Conservation (phyloP, 2,113 vertebrate species). For the Larimichthys polyactis region DNA sequence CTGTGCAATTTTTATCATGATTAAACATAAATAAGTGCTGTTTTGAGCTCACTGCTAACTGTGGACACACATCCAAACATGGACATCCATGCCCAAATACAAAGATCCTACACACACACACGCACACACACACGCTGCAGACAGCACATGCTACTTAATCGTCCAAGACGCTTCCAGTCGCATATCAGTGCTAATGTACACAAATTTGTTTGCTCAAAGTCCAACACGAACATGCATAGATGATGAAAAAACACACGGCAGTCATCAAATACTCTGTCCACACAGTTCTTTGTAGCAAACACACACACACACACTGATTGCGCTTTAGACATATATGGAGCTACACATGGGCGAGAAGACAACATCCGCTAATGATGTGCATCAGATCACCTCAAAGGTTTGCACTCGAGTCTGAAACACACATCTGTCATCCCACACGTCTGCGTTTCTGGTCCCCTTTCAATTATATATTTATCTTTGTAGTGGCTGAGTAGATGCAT, state of each 20-base stretch:
- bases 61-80: constrained; percentile 10
- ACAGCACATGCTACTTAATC: constrained; percentile 34
- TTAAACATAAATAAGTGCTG: constrained; percentile 47
- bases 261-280: constrained; percentile 38
- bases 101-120: constrained; percentile 10
- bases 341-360: neutral
- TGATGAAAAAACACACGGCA: constrained; percentile 49
- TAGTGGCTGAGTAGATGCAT: constrained; percentile 53
- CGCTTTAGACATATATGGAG: constrained; percentile 21
- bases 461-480: constrained; percentile 72
- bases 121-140: neutral
- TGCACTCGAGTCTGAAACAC: constrained; percentile 9
- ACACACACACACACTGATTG: constrained; percentile 26
- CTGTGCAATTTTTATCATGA: constrained; percentile 47
- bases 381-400: constrained; percentile 57
- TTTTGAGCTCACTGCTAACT: neutral
- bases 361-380: constrained; percentile 57
- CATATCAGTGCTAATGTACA: constrained; percentile 38
- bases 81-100: constrained; percentile 14
- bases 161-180: constrained; percentile 2
- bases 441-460: constrained; percentile 48
- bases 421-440: constrained; percentile 60
- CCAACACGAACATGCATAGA: constrained; percentile 49
- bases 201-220: constrained; percentile 43
- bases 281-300: constrained; percentile 29